Conservation (phyloP, 2,888 invertebrate species). For the Hydriomena furcata region DNA sequence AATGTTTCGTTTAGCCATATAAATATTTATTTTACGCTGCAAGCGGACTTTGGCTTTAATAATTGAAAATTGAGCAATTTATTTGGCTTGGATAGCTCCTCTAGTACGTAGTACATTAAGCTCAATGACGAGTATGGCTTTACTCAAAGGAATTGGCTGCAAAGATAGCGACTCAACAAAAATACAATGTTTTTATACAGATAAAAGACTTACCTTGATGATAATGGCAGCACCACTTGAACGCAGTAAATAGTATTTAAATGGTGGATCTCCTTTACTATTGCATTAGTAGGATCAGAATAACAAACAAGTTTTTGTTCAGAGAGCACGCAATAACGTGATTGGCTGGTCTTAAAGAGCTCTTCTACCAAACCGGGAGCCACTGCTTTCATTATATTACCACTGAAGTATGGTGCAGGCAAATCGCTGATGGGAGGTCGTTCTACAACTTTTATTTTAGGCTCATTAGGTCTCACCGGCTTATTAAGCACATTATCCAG, state of each 20-base stretch:
- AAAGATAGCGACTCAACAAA: no score
- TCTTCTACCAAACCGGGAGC: conserved; percentile 86
- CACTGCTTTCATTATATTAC: conserved; percentile 83
- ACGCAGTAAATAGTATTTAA: conserved; percentile 86
- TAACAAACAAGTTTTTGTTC: conserved; percentile 89
- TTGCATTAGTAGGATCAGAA: conserved; percentile 87
- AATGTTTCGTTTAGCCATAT: no score
- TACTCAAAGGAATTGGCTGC: no score
- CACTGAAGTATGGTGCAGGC: conserved; percentile 81
- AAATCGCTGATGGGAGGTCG: conserved; percentile 78
- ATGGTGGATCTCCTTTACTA: conserved; percentile 87
- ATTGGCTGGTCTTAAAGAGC: conserved; percentile 89
- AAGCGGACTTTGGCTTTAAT: no score
- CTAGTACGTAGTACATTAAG: no score
- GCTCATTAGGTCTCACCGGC: conserved; percentile 44
- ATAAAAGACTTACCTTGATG: conserved; percentile 62
- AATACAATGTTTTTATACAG: no score
- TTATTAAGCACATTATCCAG: conserved; percentile 75
- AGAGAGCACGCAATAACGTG: conserved; percentile 88
- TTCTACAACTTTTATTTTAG: conserved; percentile 65
- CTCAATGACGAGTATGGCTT: no score
- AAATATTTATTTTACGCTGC: no score
- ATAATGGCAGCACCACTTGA: conserved; percentile 84
- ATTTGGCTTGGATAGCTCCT: no score
- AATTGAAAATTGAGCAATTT: no score